Evolutionary conservation across 2,797 vertebrate genomes (phyloP), one percentile per base, ranked within the genome.

Genomic region (Taenioides sp.): DNA sequence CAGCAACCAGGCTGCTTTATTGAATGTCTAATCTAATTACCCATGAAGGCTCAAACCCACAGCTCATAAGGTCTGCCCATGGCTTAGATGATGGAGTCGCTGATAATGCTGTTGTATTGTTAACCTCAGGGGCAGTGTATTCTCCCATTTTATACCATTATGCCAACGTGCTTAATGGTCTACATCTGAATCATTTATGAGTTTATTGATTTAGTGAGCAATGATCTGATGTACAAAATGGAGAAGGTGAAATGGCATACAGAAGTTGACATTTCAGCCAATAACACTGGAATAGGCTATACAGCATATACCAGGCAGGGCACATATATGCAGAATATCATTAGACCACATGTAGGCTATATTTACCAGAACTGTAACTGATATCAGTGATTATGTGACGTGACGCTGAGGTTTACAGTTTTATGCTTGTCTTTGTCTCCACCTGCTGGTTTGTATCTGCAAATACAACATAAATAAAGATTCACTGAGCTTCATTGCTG

Each of bases 141-240:
- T 61, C 60, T 37, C 0, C 59, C 59, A 61, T 34, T 10, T 14
- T 57, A 16, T 2, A n/a, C n/a, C n/a, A n/a, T n/a, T n/a, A 43
- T 43, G 40, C 71, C 65, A 61, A 31, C 67, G 25, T 27, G 9
- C 34, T 69, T 84, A 84, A 86, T 83, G 70, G 67, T 31, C 64
- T 11, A 12, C 2, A 7, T 58, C 25, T 89, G 75, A 86, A 87
- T 87, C 58, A 88, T 86, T 86, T 27, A 86, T 87, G 81, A 77
- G 55, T 37, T 70, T 4, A 86, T 85, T 64, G 82, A 80, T 86
- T 86, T 27, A 17, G 5, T 58, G 50, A 74, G 78, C 77, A 31
- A 23, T 54, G 65, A 75, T 84, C 66, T 31, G 67, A 73, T 78
- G 47, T 79, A 71, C 23, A 52, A 14, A 18, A 54, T 16, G 49